A percentile compares a stretch with the other conserved stretches of the same genome.
Conservation (phyloP, 2,113 vertebrate genomes). For the Odocoileus virginianus region DNA sequence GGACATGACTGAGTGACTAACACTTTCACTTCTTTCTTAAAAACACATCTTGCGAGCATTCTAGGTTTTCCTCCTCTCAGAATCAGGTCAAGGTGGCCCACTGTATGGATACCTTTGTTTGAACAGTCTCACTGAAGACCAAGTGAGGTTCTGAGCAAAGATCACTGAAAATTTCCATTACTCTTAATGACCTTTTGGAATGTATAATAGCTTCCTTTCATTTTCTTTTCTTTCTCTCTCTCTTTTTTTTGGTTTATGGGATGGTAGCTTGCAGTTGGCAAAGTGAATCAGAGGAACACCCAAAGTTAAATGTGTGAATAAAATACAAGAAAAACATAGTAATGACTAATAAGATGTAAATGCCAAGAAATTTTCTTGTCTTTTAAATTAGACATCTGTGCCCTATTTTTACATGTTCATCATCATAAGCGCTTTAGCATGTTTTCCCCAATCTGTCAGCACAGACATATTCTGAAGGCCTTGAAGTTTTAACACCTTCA, state of each 20-base stretch:
- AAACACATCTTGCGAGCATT: not conserved
- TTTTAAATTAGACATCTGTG: constrained; percentile 85
- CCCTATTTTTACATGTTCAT: constrained; percentile 83
- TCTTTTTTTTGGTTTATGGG: constrained; percentile 59
- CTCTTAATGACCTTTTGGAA: constrained; percentile 60
- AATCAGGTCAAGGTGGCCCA: not conserved
- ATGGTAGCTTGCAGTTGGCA: constrained; percentile 80
- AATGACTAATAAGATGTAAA: constrained; percentile 82
- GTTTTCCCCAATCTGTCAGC: constrained; percentile 77
- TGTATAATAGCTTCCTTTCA: constrained; percentile 15
- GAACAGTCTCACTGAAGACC: not conserved
- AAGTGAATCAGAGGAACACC: constrained; percentile 78
- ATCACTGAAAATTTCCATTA: not conserved
- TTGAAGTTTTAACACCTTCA: constrained; percentile 77
- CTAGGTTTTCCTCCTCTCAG: not conserved
- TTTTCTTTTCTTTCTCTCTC: not conserved
- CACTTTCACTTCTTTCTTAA: not conserved
- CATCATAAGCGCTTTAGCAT: constrained; percentile 78
- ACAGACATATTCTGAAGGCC: constrained; percentile 72
- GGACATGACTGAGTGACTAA: not conserved
- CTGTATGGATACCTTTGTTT: not conserved
- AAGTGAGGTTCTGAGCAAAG: not conserved
- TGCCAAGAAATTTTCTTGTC: constrained; percentile 82
- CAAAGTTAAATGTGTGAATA: constrained; percentile 83
- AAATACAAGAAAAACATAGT: constrained; percentile 82